Evolutionary conservation across 2,888 invertebrate genomes (phyloP).

Genomic region (Clostera curtula): DNA sequence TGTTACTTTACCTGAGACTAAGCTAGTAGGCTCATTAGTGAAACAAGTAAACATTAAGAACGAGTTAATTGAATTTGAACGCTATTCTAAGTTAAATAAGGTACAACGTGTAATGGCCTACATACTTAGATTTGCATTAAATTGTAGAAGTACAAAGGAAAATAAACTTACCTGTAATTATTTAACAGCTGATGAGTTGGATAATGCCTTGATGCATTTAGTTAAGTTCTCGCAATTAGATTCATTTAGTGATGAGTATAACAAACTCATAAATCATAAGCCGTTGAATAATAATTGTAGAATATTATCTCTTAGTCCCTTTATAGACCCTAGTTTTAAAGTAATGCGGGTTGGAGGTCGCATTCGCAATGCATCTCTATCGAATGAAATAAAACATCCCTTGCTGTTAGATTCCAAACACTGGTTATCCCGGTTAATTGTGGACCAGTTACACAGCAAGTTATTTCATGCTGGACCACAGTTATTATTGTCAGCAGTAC

Average conservation of each 20-base stretch:
- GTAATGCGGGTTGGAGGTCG: slow-evolving; percentile 12
- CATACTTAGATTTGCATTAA: slow-evolving; percentile 4
- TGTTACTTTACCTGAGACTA: slow-evolving; percentile 2
- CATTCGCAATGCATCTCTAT: slow-evolving; percentile 4
- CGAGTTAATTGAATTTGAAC: slow-evolving; percentile 5
- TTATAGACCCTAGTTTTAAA: slow-evolving; percentile 5
- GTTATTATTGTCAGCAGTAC: slow-evolving; percentile 7
- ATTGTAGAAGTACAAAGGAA: slow-evolving; percentile 1
- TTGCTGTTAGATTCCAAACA: slow-evolving; percentile 7
- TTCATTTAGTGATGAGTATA: slow-evolving; percentile 5
- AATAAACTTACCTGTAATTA: slow-evolving; percentile 2
- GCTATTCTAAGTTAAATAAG: slow-evolving; percentile 5
- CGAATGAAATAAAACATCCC: slow-evolving; percentile 10
- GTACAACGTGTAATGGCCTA: slow-evolving; percentile 4
- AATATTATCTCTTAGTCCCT: slow-evolving; percentile 7
- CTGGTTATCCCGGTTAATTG: too few species aligned
- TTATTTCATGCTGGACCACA: slow-evolving; percentile 12
- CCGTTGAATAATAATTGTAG: slow-evolving; percentile 5
- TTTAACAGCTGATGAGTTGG: slow-evolving; percentile 4
- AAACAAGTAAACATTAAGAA: neutral
- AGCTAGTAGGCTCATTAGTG: neutral
- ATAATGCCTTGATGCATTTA: neutral
- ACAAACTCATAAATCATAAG: slow-evolving; percentile 1
- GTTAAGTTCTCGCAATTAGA: slow-evolving; percentile 5
- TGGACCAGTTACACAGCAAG: too few species aligned